Percentiles rank a stretch among this genome's conserved stretches.
Evolutionary conservation across 2,113 vertebrate species (phyloP).

Genomic region (Perca schrenkii): DNA sequence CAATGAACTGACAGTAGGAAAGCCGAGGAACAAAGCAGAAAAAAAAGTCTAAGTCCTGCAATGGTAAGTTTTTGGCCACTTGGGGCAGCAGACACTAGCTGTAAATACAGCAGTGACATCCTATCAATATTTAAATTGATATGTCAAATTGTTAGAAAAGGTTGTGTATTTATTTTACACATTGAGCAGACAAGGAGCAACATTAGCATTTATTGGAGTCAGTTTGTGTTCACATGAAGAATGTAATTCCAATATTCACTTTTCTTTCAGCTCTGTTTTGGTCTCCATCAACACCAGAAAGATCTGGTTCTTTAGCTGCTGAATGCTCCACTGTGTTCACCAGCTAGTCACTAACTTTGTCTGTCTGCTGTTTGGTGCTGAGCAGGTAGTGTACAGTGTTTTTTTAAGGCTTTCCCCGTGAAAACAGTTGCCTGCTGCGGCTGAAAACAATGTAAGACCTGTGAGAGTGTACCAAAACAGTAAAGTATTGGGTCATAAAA

Average conservation of each 20-base stretch:
- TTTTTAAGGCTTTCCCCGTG: neutral
- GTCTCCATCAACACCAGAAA: neutral
- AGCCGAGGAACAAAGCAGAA: neutral
- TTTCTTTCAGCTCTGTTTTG: neutral
- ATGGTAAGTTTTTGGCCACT: neutral
- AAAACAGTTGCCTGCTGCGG: too few relatives aligned
- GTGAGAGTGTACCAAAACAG: conserved; percentile 1
- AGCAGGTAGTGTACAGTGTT: neutral
- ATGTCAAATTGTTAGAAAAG: neutral
- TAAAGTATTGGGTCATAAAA: conserved; percentile 1
- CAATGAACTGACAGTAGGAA: neutral
- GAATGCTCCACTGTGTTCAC: neutral
- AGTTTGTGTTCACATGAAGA: neutral
- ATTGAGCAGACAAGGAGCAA: neutral
- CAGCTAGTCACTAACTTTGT: neutral
- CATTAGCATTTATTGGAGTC: neutral
- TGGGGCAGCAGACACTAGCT: conserved; percentile 3
- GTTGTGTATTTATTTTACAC: neutral
- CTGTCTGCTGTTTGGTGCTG: neutral
- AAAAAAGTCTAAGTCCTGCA: neutral
- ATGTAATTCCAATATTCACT: neutral
- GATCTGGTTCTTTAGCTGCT: neutral
- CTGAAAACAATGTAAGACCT: neutral
- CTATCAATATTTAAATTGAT: neutral
- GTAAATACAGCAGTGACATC: neutral